Evolutionary conservation across 2,113 vertebrate species (phyloP).

Genomic region (human (Homo sapiens)): DNA sequence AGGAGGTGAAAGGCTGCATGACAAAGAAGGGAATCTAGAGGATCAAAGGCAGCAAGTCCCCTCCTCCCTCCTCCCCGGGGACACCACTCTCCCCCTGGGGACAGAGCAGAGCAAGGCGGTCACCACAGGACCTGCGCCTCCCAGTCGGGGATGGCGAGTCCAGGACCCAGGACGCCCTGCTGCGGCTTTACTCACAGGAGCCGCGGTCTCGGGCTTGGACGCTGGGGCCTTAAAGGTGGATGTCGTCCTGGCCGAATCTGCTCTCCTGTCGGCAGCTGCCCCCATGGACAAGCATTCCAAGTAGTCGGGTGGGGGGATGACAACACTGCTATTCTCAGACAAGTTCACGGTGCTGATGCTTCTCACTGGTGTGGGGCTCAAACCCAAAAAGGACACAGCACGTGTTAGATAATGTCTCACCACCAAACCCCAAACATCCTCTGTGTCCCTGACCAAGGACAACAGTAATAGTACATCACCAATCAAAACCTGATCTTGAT

Average conservation of each 20-base stretch:
- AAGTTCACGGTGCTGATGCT: slow-evolving; percentile 88
- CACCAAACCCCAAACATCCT: neutral
- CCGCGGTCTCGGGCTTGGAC: slow-evolving; percentile 27
- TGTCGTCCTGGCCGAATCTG: slow-evolving; percentile 34
- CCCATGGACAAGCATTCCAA: slow-evolving; percentile 76
- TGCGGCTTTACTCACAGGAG: slow-evolving; percentile 79
- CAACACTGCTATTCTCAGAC: slow-evolving; percentile 85
- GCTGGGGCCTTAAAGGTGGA: slow-evolving; percentile 35
- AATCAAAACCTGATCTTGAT: accelerated
- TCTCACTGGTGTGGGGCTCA: slow-evolving; percentile 85
- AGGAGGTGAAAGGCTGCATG: neutral
- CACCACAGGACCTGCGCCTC: accelerated
- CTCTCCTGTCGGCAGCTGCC: slow-evolving; percentile 63
- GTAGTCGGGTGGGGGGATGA: slow-evolving; percentile 94
- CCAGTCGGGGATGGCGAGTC: neutral
- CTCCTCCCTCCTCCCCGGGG: neutral
- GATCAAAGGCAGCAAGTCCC: accelerated
- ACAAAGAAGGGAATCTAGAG: neutral
- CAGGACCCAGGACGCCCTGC: accelerated
- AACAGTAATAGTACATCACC: accelerated
- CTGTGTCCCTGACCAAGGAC: neutral
- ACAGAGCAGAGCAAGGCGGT: neutral
- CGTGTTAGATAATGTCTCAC: neutral
- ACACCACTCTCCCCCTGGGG: too few relatives aligned
- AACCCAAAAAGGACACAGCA: neutral